These are phyloP conservation scores for Tamias sibiricus DNA, from an alignment of 2,113 vertebrate species.

Conservation along the genomic window DNA sequence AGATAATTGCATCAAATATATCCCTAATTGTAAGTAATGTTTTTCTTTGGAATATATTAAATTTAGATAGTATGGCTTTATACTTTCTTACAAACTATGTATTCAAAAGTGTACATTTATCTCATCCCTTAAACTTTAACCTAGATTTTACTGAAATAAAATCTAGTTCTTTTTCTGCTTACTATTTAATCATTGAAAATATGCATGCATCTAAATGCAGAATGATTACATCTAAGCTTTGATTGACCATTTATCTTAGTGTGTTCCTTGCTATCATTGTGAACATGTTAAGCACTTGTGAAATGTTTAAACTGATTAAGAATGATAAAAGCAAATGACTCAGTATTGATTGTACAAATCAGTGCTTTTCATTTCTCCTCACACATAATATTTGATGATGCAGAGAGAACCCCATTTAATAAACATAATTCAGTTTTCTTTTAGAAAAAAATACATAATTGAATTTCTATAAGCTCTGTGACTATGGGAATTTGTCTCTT, in stretches of 20 bases:
- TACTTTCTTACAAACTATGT: not conserved
- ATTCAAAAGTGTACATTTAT: not conserved
- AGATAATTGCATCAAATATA: not conserved
- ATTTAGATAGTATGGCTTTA: accelerated
- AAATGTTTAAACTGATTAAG: not conserved
- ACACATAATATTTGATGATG: not conserved
- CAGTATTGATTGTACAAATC: not conserved
- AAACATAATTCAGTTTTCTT: not conserved
- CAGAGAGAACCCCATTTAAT: not conserved
- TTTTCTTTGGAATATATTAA: not conserved
- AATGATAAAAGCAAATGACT: not conserved
- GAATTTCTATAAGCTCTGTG: not conserved
- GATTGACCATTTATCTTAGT: not conserved
- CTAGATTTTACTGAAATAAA: not conserved
- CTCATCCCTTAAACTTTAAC: not conserved
- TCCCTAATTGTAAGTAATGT: not conserved
- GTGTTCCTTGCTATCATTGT: not conserved
- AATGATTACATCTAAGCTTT: not conserved
- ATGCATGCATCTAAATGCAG: not conserved
- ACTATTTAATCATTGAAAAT: not conserved
- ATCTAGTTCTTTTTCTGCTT: not conserved
- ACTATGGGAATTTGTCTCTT: not conserved
- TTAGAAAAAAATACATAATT: not conserved
- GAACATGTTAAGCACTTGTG: not conserved
- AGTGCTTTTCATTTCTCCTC: not conserved